phyloP scores from a whole-genome alignment of 2,888 invertebrate genomes.

The Miltochrista miniata region DNA sequence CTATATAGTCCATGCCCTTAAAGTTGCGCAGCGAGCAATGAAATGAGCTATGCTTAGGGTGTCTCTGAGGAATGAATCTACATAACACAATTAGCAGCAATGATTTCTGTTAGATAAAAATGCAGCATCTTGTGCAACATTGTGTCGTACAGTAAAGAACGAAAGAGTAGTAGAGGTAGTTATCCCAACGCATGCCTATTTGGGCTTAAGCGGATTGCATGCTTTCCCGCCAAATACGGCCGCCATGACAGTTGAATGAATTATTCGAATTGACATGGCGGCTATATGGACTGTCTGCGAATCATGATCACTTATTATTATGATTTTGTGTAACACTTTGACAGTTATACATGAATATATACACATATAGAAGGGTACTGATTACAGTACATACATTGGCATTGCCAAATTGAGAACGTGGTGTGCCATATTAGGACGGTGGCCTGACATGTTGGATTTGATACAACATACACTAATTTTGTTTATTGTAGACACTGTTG shows the following conservation, averaged over 20 bases:
- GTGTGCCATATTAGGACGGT: conserved; percentile 42
- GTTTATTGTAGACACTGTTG: conserved; percentile 23
- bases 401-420: conserved; percentile 60
- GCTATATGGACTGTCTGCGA: conserved; percentile 41
- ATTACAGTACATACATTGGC: conserved; percentile 66
- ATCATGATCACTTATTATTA: conserved; percentile 57
- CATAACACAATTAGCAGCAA: no score
- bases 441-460: conserved; percentile 20
- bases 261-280: conserved; percentile 76
- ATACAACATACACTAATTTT: conserved; percentile 28
- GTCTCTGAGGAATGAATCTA: no score
- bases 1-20: no score
- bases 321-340: conserved; percentile 41
- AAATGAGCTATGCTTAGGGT: no score
- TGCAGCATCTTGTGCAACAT: conserved; percentile 55
- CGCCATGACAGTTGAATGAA: conserved; percentile 77
- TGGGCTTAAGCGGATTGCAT: conserved; percentile 73
- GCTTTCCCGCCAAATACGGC: conserved; percentile 81
- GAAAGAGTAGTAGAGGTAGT: conserved; percentile 47
- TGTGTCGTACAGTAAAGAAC: conserved; percentile 71
- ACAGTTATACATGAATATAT: conserved; percentile 25
- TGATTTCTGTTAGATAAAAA: conserved; percentile 55
- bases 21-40: no score
- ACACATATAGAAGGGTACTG: conserved; percentile 51
- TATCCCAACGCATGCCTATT: conserved; percentile 68